phyloP scores from a whole-genome alignment of 35 echinoderm and acorn worm species.

The Nesometra sesokonis region DNA sequence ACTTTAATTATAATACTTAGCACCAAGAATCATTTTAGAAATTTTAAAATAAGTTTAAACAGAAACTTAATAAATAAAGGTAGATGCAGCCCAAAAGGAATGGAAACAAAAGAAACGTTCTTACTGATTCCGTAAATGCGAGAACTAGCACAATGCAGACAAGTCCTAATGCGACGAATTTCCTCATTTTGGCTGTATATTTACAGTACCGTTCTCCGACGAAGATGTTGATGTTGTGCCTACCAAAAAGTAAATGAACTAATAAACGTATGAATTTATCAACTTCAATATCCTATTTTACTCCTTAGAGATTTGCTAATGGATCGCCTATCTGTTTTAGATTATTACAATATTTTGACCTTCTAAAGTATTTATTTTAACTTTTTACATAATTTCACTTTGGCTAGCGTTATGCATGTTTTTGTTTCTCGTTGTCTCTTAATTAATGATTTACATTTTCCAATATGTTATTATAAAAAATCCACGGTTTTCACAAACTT shows the following conservation, averaged over 20 bases:
- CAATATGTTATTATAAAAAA: too few species aligned
- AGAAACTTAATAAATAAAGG: too few species aligned
- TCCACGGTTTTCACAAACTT: too few species aligned
- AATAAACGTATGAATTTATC: background rate
- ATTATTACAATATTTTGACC: background rate
- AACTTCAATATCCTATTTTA: background rate
- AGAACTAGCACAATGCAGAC: background rate
- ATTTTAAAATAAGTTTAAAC: too few species aligned
- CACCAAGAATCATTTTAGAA: too few species aligned
- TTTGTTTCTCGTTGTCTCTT: background rate
- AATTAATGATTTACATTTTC: too few species aligned
- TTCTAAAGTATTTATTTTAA: background rate
- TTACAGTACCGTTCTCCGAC: background rate
- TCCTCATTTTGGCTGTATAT: background rate
- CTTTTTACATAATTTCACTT: background rate
- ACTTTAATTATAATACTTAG: too few species aligned
- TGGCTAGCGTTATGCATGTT: background rate
- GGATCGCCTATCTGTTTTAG: background rate
- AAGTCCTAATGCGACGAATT: background rate
- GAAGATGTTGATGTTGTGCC: background rate
- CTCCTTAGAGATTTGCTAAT: background rate
- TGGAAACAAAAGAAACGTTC: too few species aligned
- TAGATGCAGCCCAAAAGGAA: too few species aligned
- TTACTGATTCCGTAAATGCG: background rate
- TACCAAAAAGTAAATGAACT: background rate